Base-by-base conservation (phyloP, 1,140 invertebrate species). In the Orius insidiosus region DNA sequence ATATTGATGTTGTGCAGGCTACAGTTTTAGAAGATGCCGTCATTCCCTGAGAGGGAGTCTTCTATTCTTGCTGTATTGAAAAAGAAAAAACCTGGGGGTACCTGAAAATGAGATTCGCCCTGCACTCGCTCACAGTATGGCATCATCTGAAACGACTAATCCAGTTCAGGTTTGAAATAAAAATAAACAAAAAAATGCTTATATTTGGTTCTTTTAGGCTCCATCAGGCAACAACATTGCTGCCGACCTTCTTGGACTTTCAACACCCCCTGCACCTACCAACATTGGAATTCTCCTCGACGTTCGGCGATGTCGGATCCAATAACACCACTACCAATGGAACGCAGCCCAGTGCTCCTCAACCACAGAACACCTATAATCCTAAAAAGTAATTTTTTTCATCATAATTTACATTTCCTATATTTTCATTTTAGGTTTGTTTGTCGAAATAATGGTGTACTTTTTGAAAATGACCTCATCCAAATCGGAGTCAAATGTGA, bases 21-120 rank as follows among this genome's bases (percentile, higher is more conserved):
- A 97, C 92, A 39, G 94, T 99, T 45, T 68, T 99, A 43, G 96
- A 99, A 72, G 95, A 99, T 99, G 96, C 96, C 96, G 42, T 93
- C 95, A 39, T 99, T 98, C 68, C 90, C 95, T 2, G 96, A 99
- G 67, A 74, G 94, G 57, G 95, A 99, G 68, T 97, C 92, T 40
- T 97, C 90, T 2, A 92, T 98, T 59, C 74, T 97, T 45, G 92
- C 94, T 38, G 80, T 99, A 49, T 73, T 98, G 53, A 98, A 98
- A 67, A 96, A 97, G 66, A 96, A 98, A 65, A 97, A 97, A 58
- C 87, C 87, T 5, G 89, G 87, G 86, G 43, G 78, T 89, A 49
- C 81, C 85, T 10, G 85, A 89, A 58, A 80, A 76, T 63, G 82
- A 86, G 59, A 75, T 82, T 11, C 72, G 78, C 53, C 80, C 82